Evolutionary conservation across 2,888 invertebrate species (phyloP), one percentile per base, ranked within the genome.

Genomic region (Tolmerus cingulatus): DNA sequence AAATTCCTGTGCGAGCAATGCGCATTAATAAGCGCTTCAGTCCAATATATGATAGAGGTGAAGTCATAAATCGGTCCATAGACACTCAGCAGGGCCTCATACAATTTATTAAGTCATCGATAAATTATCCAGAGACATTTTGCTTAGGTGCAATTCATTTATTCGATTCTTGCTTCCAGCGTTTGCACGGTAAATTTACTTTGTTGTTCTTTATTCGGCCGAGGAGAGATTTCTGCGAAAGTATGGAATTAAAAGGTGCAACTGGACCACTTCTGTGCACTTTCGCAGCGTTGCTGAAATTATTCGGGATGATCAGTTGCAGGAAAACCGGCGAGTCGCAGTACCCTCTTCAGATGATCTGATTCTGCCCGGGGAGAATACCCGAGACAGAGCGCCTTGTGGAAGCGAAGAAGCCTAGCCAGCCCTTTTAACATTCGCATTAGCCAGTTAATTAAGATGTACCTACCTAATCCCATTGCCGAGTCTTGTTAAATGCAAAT

Each of bases 41-140:
- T 43, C 78, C 78, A 78, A 78, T 78, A 78, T 78, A 78, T 78
- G 78, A 78, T 78, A 78, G 78, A 78, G 40, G n/a, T 78, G 78
- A 46, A 78, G 89, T 88, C 89, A 89, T 89, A 89, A 89, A 89
- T 89, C 89, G 87, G 82, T 85, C 89, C 89, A 89, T 89, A 89
- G 89, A 89, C 89, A 89, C 89, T 86, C 89, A 89, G 89, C 89
- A 89, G 89, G 89, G 88, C 88, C 86, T 88, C 89, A 89, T 88
- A 89, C 89, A 89, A 89, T 89, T 89, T 89, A 89, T 89, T 89
- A 89, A 89, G 89, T 88, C 89, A 89, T 89, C 89, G 89, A 89
- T 89, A 89, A 66, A 66, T 66, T 66, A 66, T 66, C 66, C 5
- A 66, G 66, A 66, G 66, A 66, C 66, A 66, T 66, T 46, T 66